Percentiles rank a stretch among this genome's conserved stretches.
phyloP scores from a whole-genome alignment of 1,140 invertebrate species.

The Drosophila sp. region DNA sequence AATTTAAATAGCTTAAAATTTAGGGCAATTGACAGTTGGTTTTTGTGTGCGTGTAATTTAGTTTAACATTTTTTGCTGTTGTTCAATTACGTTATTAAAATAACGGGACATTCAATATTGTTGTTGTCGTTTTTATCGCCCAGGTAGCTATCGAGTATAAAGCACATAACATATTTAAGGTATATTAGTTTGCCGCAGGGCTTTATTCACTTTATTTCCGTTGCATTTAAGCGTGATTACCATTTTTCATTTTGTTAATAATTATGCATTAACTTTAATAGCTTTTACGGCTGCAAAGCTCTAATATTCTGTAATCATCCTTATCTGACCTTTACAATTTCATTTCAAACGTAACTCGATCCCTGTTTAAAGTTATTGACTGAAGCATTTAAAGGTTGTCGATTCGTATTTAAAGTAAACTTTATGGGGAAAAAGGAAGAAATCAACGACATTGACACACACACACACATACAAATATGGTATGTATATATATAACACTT shows the following conservation, averaged over 20 bases:
- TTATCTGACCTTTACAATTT: neutral
- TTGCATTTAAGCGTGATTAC: neutral
- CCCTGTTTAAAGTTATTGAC: neutral
- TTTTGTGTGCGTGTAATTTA: constrained; percentile 33
- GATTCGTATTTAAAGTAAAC: neutral
- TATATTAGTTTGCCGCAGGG: constrained; percentile 52
- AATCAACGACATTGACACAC: constrained; percentile 8
- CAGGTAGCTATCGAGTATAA: neutral
- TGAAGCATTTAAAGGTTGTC: neutral
- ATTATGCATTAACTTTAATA: constrained; percentile 7
- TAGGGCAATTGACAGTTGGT: constrained; percentile 44
- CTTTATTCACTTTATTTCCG: constrained; percentile 30
- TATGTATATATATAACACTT: constrained; percentile 5
- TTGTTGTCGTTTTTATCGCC: constrained; percentile 9
- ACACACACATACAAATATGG: neutral
- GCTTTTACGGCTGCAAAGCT: neutral
- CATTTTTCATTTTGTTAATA: neutral
- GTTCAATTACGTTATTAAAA: constrained; percentile 34
- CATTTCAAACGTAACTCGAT: neutral
- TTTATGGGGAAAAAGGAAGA: neutral
- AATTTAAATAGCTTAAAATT: constrained; percentile 55
- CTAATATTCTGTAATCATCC: neutral
- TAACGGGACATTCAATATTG: constrained; percentile 8
- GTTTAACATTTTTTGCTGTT: constrained; percentile 26
- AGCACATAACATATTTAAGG: constrained; percentile 56